Base-by-base conservation (phyloP, 1,140 invertebrate species). In the Musca domestica region DNA sequence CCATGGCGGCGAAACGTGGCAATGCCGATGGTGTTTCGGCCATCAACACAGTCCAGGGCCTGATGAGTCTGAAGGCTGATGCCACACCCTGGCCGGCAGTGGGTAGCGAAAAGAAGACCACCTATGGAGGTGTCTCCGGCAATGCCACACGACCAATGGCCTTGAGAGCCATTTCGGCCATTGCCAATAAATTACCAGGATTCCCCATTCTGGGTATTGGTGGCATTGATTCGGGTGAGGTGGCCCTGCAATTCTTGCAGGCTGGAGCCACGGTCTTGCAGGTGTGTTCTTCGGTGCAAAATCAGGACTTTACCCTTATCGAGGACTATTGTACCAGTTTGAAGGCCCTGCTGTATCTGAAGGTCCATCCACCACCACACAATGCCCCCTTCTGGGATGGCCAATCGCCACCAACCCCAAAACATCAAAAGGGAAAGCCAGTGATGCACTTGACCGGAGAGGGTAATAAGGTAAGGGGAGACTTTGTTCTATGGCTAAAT, bases 251-350 rank as follows among this genome's bases (percentile, higher is more conserved):
- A 82, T 99, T 97, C 79, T 83, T 99, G 5, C 88, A 95, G 77
- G 92, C 92, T 69, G 97, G 97, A 9, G 95, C 97, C 7, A 89
- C 90, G 4, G 90, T 95, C 22, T 81, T 99, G 0, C 96, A 98
- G 87, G 88, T 98, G 63, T 94, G 97, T 81, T 98, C 95, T 80
- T 95, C 97, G 6, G 88, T 99, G 15, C 98, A 99, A 81, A 99
- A 99, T 85, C 98, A 99, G 85, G 96, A 98, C 83, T 98, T 96
- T 73, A 97, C 95, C 0, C 78, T 98, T 0, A 91, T 98, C 66
- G 91, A 98, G 14, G 96, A 99, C 81, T 99, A 98, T 76, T 88
- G 91, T 48, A 93, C 89, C 4, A 96, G 96, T 0, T 84, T 99
- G 9, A 95, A 96, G 83, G 86, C 95, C 0, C 81, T 98, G 23